Conservation (phyloP, 2,888 invertebrate genomes). For the Synanthedon tipuliformis region DNA sequence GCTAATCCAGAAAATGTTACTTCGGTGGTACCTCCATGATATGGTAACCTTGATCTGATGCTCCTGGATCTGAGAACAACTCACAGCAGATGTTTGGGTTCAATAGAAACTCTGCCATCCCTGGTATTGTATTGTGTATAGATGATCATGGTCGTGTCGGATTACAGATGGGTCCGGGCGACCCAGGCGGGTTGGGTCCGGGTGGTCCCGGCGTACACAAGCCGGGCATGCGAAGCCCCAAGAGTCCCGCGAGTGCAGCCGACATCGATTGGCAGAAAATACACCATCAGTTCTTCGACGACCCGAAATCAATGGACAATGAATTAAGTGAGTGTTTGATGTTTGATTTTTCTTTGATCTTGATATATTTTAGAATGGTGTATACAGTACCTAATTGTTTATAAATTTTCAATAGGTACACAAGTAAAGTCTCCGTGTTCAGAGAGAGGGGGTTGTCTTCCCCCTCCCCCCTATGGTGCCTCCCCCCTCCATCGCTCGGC, state of each 20-base stretch:
- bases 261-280: slow-evolving; percentile 93
- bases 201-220: slow-evolving; percentile 20
- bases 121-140: too few relatives aligned
- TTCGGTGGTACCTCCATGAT: too few relatives aligned
- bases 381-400: too few relatives aligned
- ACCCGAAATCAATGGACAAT: slow-evolving; percentile 72
- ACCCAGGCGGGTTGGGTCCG: slow-evolving; percentile 53
- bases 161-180: slow-evolving; percentile 57
- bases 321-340: slow-evolving; percentile 38
- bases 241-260: slow-evolving; percentile 51
- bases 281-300: slow-evolving; percentile 87
- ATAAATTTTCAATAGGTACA: slow-evolving; percentile 32
- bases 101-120: too few relatives aligned
- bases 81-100: too few relatives aligned
- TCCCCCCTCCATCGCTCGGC: slow-evolving; percentile 64
- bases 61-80: too few relatives aligned
- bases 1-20: too few relatives aligned
- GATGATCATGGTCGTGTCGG: too few relatives aligned
- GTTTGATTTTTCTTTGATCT: neutral
- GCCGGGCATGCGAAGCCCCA: slow-evolving; percentile 47
- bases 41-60: too few relatives aligned
- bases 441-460: slow-evolving; percentile 60
- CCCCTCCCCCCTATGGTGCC: slow-evolving; percentile 65
- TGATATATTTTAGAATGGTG: too few relatives aligned
- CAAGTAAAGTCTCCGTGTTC: slow-evolving; percentile 67